phyloP scores from a whole-genome alignment of 2,113 vertebrate species.

The Mustela nigripes region DNA sequence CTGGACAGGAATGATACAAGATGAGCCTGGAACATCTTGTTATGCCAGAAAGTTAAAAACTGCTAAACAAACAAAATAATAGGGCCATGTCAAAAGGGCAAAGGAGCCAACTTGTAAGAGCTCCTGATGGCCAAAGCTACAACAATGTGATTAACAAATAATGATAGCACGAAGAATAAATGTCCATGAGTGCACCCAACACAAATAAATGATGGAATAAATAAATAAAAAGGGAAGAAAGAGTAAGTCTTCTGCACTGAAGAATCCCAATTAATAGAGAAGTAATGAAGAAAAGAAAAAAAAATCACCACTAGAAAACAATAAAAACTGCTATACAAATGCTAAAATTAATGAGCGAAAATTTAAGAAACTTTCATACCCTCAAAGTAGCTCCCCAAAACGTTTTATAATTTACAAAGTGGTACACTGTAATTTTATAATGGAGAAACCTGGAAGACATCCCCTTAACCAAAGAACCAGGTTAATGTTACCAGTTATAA shows the following conservation, averaged over 20 bases:
- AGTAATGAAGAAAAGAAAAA: background rate
- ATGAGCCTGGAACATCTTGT: background rate
- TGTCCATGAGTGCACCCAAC: background rate
- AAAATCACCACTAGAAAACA: constrained; percentile 27
- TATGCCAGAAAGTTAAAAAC: constrained; percentile 33
- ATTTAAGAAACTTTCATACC: constrained; percentile 14
- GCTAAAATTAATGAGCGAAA: constrained; percentile 41
- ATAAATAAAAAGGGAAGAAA: background rate
- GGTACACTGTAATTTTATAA: background rate
- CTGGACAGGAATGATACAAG: background rate
- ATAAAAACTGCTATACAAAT: background rate
- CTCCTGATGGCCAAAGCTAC: background rate
- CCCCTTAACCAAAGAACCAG: constrained; percentile 34
- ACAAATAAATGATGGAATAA: background rate
- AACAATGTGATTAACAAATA: constrained; percentile 48
- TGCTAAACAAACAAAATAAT: constrained; percentile 3
- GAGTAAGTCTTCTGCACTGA: background rate
- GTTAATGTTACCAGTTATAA: background rate
- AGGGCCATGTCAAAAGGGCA: background rate
- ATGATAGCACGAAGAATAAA: background rate
- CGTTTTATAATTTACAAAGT: constrained; percentile 48
- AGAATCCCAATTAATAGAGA: constrained; percentile 35
- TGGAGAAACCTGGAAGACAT: constrained; percentile 13
- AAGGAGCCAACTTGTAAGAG: background rate
- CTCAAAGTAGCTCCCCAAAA: constrained; percentile 59